Percentiles rank a stretch among this genome's conserved stretches.
These are phyloP conservation scores for Trinectes maculatus DNA, from an alignment of 2,113 vertebrate genomes.

Conservation along the genomic window DNA sequence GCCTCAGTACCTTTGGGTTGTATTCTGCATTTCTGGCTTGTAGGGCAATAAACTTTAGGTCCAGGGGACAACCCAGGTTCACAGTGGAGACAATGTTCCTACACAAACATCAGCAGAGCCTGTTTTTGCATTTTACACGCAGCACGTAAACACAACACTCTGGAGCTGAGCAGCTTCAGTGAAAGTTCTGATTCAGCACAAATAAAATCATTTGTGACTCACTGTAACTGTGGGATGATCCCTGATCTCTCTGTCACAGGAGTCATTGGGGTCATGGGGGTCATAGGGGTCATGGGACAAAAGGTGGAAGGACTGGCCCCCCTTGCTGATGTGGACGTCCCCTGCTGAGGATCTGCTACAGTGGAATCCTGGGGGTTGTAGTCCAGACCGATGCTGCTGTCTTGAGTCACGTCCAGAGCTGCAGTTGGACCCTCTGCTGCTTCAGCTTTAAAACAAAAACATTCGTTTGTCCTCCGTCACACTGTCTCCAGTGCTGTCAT, in stretches of 20 bases:
- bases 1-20: conserved; percentile 89
- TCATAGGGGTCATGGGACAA: conserved; percentile 86
- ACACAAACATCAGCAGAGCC: conserved; percentile 1
- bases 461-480: no score
- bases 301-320: conserved; percentile 24
- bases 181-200: background rate
- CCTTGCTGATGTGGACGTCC: conserved; percentile 16
- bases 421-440: background rate
- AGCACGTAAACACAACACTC: background rate
- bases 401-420: conserved; percentile 47
- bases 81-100: conserved; percentile 98
- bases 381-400: conserved; percentile 56
- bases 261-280: conserved; percentile 87
- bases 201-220: conserved; percentile 21
- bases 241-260: conserved; percentile 88
- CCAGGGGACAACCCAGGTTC: conserved; percentile 92
- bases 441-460: background rate
- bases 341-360: conserved; percentile 25
- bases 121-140: background rate
- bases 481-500: no score
- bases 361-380: conserved; percentile 39
- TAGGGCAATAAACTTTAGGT: conserved; percentile 95
- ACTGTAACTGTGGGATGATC: conserved; percentile 95
- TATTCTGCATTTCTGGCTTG: conserved; percentile 98
- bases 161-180: background rate